phyloP scores from a whole-genome alignment of 2,888 invertebrate genomes.

The Apomyelois bistriatella region DNA sequence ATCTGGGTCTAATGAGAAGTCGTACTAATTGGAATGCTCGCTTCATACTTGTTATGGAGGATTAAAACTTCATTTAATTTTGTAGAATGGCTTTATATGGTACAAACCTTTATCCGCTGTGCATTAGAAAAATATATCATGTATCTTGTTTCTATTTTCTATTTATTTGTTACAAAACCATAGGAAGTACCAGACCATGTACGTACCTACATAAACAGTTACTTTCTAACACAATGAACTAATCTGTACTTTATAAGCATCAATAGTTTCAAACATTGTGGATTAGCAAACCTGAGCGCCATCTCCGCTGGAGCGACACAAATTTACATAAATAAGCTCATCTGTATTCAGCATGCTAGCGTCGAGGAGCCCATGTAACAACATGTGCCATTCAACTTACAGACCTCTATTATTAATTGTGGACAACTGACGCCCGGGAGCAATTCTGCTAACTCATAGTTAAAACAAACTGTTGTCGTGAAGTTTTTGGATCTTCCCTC shows the following conservation, averaged over 20 bases:
- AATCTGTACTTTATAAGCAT: neutral
- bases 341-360: constrained; percentile 72
- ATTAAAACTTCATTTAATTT: constrained; percentile 49
- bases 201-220: neutral
- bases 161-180: too few relatives aligned
- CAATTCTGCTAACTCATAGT: constrained; percentile 33
- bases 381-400: constrained; percentile 74
- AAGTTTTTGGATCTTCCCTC: constrained; percentile 40
- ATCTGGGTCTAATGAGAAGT: constrained; percentile 70
- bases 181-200: too few relatives aligned
- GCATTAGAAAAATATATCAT: too few relatives aligned
- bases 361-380: constrained; percentile 67
- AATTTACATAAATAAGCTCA: constrained; percentile 77
- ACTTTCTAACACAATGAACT: neutral
- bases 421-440: constrained; percentile 64
- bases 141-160: too few relatives aligned
- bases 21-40: constrained; percentile 73
- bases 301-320: constrained; percentile 46
- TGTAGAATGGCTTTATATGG: constrained; percentile 24
- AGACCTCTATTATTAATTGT: constrained; percentile 75
- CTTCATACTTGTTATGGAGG: constrained; percentile 51
- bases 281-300: constrained; percentile 64
- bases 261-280: constrained; percentile 58
- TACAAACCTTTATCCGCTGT: too few relatives aligned
- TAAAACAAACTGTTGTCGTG: constrained; percentile 37